Conservation (phyloP, 2,888 invertebrate species). For the Carabus problematicus region DNA sequence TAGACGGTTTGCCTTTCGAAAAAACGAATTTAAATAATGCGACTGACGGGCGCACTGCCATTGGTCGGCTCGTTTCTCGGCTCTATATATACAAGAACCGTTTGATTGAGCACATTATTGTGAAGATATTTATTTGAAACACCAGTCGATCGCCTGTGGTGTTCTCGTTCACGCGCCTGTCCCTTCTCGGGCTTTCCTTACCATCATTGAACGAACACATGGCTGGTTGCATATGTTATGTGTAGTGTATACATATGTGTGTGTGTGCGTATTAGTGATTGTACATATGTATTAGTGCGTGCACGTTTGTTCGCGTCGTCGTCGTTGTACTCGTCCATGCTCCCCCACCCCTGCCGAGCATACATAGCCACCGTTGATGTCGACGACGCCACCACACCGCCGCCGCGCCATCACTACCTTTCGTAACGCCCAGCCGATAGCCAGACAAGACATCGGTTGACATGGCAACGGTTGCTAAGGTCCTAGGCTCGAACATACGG, state of each 20-base stretch:
- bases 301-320: background rate
- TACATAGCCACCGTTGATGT: background rate
- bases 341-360: background rate
- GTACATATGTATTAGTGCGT: background rate
- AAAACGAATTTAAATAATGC: slow-evolving; percentile 6
- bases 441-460: slow-evolving; percentile 48
- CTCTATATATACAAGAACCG: slow-evolving; percentile 24
- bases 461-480: slow-evolving; percentile 55
- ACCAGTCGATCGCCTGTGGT: slow-evolving; percentile 10
- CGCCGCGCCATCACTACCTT: slow-evolving; percentile 27
- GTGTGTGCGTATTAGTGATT: slow-evolving; percentile 10
- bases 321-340: background rate
- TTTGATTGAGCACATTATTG: slow-evolving; percentile 27
- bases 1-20: slow-evolving; percentile 16
- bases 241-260: slow-evolving; percentile 7
- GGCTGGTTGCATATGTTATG: background rate
- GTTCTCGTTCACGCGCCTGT: background rate
- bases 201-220: too few species aligned
- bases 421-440: slow-evolving; percentile 39
- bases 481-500: slow-evolving; percentile 48
- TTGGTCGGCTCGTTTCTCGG: background rate
- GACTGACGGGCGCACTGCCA: slow-evolving; percentile 7
- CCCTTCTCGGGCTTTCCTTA: too few species aligned
- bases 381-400: background rate
- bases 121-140: slow-evolving; percentile 15